Base-by-base conservation (phyloP, 92 coral and sea anemone genomes). In the Pocillopora grandis region DNA sequence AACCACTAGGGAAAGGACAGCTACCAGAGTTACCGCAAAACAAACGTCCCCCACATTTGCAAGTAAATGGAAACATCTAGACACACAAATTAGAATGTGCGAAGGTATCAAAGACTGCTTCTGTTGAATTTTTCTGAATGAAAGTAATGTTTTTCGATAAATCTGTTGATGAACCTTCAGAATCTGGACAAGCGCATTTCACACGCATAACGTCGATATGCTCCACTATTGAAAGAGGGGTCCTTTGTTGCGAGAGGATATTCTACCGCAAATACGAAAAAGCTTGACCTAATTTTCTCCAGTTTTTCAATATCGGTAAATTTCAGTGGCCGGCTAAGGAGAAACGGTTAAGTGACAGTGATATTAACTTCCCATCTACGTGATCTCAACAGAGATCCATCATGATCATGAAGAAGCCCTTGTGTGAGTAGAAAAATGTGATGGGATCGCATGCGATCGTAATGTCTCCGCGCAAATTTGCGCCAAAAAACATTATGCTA, bases 381-480 rank as follows among this genome's bases (percentile, higher is more conserved):
- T 80, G 84, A 58, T 78, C 66, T 11, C 36, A 35, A 2, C 19
- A 0, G 48, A 68, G 55, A 17, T 64, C 10, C 27, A 49, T 48
- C 31, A 82, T 82, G 86, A 82, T 48, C 31, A 82, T 82, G 86
- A 82, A 82, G 59, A 82, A 60, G 60, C 86, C 86, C 42, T 82
- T 82, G 86, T 82, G 48, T 71, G 60, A 27, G 71, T 27, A 58
- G 37, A 58, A 20, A 68, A 7, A 61, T 18, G 23, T 13, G 68
- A 20, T 52, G 27, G 60, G 62, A 73, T 48, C 71, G 13, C 52
- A 66, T 79, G 83, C 75, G 42, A 79, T 12, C 3, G 56, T 10
- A 33, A 4, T 16, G 19, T 9, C 61, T 61, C 75, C 12, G 36
- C 27, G 64, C n/a, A 78, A 68, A 58, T 16, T 57, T 80, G 57